Base-by-base conservation (phyloP, 2,113 vertebrate species). In the Archilochus colubris region DNA sequence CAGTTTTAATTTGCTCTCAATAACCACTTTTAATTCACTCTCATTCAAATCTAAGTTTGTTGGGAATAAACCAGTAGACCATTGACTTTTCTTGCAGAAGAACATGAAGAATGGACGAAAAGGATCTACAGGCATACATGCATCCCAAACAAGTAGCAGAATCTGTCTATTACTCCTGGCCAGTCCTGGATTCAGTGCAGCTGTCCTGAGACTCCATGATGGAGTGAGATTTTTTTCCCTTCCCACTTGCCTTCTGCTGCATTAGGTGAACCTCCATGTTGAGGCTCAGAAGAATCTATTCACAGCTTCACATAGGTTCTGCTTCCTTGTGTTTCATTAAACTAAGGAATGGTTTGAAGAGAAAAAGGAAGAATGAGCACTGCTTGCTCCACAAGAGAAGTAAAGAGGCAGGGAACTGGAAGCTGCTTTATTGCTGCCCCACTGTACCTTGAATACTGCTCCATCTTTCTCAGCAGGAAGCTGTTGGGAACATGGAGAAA, bases 221-320 rank as follows among this genome's bases (percentile, higher is more conserved):
- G 3, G n/a, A 50, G 12, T 7, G 22, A 40, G 27, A 27, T 4
- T 21, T 20, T 20, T 10, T 27, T 31, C 61, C 11, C 7, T 33
- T 21, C n/a, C 33, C 13, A 15, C 19, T 73, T 40, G 16, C 25
- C 43, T 25, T 20, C 18, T 72, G 72, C 21, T 53, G 8, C 1
- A 0, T 7, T 21, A 36, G 51, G 27, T 0, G 0, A 21, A 20
- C 22, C 48, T 36, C 48, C 24, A 48, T 8, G 2, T 2, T 20
- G 25, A 36, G 23, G 9, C 25, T 30, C n/a, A 22, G 33, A 8
- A 80, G 48, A n/a, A 80, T 9, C 19, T 25, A 13, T 24, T 43
- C 36, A 0, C 1, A 38, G 38, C 2, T 75, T 17, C 1, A 1
- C 28, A 62, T 8, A 67, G 25, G 5, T 66, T 38, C 43, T 50